Conservation (phyloP, 2,888 invertebrate genomes). For the Leucophenga montana region DNA sequence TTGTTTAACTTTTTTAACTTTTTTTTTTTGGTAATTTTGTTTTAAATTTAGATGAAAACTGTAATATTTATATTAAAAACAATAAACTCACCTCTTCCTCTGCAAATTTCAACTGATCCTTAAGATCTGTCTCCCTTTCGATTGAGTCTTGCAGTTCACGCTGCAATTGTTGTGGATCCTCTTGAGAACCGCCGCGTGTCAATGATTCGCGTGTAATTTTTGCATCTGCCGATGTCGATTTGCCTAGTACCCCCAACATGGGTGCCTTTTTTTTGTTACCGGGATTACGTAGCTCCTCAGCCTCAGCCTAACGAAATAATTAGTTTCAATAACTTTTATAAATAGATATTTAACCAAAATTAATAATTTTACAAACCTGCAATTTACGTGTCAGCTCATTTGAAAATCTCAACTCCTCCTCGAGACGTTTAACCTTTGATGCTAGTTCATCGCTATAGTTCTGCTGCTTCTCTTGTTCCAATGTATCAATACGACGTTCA, state of each 20-base stretch:
- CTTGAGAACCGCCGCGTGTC: conserved; percentile 85
- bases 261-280: conserved; percentile 76
- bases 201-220: conserved; percentile 84
- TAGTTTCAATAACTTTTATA: not conserved
- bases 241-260: conserved; percentile 75
- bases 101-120: conserved; percentile 92
- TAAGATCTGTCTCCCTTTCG: conserved; percentile 93
- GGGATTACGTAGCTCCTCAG: conserved; percentile 69
- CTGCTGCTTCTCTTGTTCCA: conserved; percentile 88
- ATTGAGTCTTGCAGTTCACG: conserved; percentile 92
- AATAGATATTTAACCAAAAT: too few species aligned
- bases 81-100: conserved; percentile 85
- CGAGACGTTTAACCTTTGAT: conserved; percentile 84
- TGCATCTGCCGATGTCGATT: conserved; percentile 78
- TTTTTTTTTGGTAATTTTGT: conserved; percentile 37
- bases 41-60: conserved; percentile 19
- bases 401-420: conserved; percentile 87
- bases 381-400: conserved; percentile 82
- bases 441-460: conserved; percentile 78
- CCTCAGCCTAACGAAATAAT: conserved; percentile 58
- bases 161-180: conserved; percentile 86
- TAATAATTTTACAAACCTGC: conserved; percentile 76
- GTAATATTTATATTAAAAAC: not conserved
- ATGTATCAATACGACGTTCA: conserved; percentile 89
- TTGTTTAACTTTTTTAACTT: conserved; percentile 45